phyloP scores from a whole-genome alignment of 64 coral and sea anemone species.

The Pocillopora verrucosa region DNA sequence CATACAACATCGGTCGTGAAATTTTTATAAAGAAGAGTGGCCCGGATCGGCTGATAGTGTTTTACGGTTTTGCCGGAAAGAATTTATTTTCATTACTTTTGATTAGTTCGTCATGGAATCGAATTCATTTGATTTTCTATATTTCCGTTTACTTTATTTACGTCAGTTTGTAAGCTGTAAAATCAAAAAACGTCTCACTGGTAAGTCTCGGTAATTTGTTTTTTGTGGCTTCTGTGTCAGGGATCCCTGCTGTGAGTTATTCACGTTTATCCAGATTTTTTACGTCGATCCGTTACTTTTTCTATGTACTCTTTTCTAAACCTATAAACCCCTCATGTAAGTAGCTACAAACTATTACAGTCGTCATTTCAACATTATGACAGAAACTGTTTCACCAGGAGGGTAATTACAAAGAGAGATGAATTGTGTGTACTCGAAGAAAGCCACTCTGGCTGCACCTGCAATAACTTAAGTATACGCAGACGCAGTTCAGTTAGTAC shows the following conservation, averaged over 20 bases:
- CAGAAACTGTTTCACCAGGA: conserved; percentile 3
- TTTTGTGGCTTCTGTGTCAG: conserved; percentile 29
- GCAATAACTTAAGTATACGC: background rate
- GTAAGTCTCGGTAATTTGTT: conserved; percentile 47
- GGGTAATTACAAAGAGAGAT: conserved; percentile 24
- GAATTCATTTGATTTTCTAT: conserved; percentile 37
- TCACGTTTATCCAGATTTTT: background rate
- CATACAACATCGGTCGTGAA: background rate
- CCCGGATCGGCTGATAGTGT: background rate
- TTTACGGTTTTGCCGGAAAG: conserved; percentile 22
- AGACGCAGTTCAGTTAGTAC: background rate
- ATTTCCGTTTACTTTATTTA: conserved; percentile 49
- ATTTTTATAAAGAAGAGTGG: background rate
- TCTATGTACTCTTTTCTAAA: background rate
- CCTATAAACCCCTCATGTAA: background rate
- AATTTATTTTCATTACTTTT: conserved; percentile 42
- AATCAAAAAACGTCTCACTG: conserved; percentile 43
- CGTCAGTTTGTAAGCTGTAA: conserved; percentile 29
- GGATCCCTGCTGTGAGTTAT: conserved; percentile 10
- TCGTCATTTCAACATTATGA: background rate
- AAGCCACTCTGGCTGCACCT: conserved; percentile 14
- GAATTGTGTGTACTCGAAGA: conserved; percentile 26
- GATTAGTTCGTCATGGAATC: conserved; percentile 36
- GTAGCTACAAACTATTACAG: background rate
- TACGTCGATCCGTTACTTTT: conserved; percentile 18